A percentile compares a stretch with the other conserved stretches of the same genome.
These are phyloP conservation scores for Aleiodes alternator DNA, from an alignment of 2,888 invertebrate genomes.

Conservation along the genomic window DNA sequence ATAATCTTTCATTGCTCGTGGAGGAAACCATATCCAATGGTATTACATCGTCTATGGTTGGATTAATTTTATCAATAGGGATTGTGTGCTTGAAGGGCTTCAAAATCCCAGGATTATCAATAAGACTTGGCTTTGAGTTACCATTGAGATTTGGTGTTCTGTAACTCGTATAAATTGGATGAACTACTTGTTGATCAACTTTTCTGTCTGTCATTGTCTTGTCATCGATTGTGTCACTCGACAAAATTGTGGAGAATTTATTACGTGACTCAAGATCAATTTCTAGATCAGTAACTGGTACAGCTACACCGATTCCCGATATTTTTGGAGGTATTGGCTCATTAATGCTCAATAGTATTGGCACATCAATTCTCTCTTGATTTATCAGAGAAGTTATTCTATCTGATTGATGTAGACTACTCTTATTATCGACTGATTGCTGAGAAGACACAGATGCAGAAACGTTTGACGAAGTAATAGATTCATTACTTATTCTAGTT, in stretches of 20 bases:
- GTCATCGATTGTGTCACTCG: conserved; percentile 51
- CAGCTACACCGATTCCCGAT: conserved; percentile 72
- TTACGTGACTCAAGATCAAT: conserved; percentile 67
- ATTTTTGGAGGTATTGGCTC: conserved; percentile 50
- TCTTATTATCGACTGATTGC: not conserved
- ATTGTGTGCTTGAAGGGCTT: conserved; percentile 73
- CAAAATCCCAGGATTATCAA: conserved; percentile 67
- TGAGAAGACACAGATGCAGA: not conserved
- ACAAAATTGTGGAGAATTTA: conserved; percentile 62
- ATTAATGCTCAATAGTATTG: conserved; percentile 30
- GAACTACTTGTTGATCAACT: conserved; percentile 49
- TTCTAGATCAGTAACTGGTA: conserved; percentile 70
- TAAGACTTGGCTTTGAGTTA: conserved; percentile 64
- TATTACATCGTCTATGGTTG: conserved; percentile 52
- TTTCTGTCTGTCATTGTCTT: conserved; percentile 57
- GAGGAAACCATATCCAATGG: not conserved
- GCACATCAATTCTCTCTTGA: conserved; percentile 11
- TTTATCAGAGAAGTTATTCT: not conserved
- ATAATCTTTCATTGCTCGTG: no score
- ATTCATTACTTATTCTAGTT: not conserved
- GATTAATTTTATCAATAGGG: conserved; percentile 71
- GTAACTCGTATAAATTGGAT: conserved; percentile 67
- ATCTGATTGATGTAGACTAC: not conserved
- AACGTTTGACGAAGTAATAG: not conserved
- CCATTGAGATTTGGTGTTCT: conserved; percentile 70